Base-by-base conservation (phyloP, 2,113 vertebrate species). In the Stegostoma tigrinum region DNA sequence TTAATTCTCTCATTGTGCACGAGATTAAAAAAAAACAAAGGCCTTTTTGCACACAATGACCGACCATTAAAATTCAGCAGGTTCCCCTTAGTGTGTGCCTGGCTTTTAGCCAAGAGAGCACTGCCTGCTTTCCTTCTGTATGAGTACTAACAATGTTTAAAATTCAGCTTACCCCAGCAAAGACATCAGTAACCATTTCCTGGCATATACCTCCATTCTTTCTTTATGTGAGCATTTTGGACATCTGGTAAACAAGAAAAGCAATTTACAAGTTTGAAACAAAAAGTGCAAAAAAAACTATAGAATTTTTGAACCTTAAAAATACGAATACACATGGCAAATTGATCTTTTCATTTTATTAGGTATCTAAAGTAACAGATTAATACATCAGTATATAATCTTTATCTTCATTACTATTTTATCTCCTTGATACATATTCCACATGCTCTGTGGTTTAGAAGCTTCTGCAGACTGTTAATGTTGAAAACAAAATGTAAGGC, bases 1-100 rank as follows among this genome's bases (percentile, higher is more conserved):
- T 99, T 99, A 99, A 99, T 99, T 99, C 98, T 99, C 99, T 99
- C 99, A 98, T 98, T 98, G 97, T 98, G 98, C 97, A 98, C 98
- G 98, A 98, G 98, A 98, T 99, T 99, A 99, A 99, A 97, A 93
- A 97, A 97, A 98, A 97, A 99, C 98, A 99, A 99, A 98, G 97
- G 97, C 97, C 97, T 98, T 97, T 93, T 93, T 98, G 97, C 97
- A 96, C 97, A 97, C 97, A 98, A 98, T 98, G 98, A 98, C 98
- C 98, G 98, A 98, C 99, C 98, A 99, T 99, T 99, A 98, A 98
- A 98, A 99, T 99, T 99, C 98, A 99, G 98, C 97, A 98, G 98
- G 97, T 98, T 97, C 96, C 96, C 97, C 64, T 93, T 97, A 96
- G 97, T 96, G 97, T 96, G 97, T 97, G 97, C 98, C 98, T 98